These are phyloP conservation scores for Mobula hypostoma DNA, from an alignment of 2,113 vertebrate species.

Conservation along the genomic window DNA sequence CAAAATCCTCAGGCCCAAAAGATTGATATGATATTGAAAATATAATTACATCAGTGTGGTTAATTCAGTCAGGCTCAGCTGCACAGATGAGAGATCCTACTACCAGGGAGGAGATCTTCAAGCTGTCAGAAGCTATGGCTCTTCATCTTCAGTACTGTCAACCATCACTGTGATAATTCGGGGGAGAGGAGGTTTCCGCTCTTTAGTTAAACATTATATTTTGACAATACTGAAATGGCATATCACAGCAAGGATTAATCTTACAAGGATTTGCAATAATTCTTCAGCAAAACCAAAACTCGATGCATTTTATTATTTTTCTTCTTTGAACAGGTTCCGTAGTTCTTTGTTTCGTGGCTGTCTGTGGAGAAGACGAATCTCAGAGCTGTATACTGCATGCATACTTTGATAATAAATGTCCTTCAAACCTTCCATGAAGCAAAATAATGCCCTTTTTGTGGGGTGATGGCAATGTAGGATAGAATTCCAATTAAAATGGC, in stretches of 20 bases:
- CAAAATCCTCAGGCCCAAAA: background rate
- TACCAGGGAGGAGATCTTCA: conserved; percentile 8
- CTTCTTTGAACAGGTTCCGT: too few relatives aligned
- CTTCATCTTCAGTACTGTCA: background rate
- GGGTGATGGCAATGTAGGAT: background rate
- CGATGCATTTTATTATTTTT: background rate
- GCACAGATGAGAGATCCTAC: background rate
- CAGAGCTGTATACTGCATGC: too few relatives aligned
- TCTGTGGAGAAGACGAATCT: too few relatives aligned
- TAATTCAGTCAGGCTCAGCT: background rate
- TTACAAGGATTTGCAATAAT: background rate
- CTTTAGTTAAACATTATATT: background rate
- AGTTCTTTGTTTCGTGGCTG: too few relatives aligned
- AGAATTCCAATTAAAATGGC: background rate
- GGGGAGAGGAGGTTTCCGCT: background rate
- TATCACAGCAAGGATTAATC: background rate
- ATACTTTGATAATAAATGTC: too few relatives aligned
- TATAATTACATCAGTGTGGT: conserved; percentile 20
- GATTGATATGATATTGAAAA: conserved; percentile 29
- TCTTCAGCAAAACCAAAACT: background rate
- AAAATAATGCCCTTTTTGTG: background rate
- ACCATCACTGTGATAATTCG: conserved; percentile 15
- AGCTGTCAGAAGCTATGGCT: background rate
- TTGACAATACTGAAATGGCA: background rate
- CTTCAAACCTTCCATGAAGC: background rate